Evolutionary conservation across 2,888 invertebrate genomes (phyloP).

Genomic region (Tanypteryx hageni): DNA sequence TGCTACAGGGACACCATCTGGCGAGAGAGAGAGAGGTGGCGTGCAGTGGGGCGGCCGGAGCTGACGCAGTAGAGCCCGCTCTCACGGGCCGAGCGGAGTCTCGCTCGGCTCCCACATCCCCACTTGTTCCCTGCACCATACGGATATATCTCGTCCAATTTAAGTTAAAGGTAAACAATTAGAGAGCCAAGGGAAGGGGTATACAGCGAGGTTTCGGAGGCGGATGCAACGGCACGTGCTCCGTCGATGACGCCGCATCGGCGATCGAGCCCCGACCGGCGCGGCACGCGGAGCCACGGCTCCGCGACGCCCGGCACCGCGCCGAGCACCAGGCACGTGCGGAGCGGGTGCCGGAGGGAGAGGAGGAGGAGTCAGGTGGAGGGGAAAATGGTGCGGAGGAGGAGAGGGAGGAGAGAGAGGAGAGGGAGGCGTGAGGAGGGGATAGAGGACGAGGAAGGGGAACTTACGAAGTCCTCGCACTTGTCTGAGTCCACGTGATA

Average conservation of each 20-base stretch:
- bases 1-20: slow-evolving; percentile 5
- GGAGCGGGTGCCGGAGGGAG: not conserved
- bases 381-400: not conserved
- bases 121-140: slow-evolving; percentile 57
- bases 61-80: not conserved
- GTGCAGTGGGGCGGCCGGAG: slow-evolving; percentile 29
- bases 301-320: not conserved
- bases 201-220: slow-evolving; percentile 2
- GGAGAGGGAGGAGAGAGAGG: not conserved
- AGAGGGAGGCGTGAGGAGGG: not conserved
- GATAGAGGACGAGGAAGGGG: not conserved
- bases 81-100: slow-evolving; percentile 22
- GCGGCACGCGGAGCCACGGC: slow-evolving; percentile 6
- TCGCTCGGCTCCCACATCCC: slow-evolving; percentile 18
- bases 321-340: not conserved
- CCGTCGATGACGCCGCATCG: not conserved
- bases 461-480: not conserved
- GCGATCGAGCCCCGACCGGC: not conserved
- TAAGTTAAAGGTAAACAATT: slow-evolving; percentile 44
- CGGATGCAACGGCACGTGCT: not conserved
- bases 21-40: not conserved
- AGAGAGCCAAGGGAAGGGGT: slow-evolving; percentile 13
- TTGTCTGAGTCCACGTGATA: slow-evolving; percentile 49
- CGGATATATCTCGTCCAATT: slow-evolving; percentile 41
- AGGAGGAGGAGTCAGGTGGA: not conserved